phyloP scores from a whole-genome alignment of 2,113 vertebrate species.

The Myrmophylax atrothorax region DNA sequence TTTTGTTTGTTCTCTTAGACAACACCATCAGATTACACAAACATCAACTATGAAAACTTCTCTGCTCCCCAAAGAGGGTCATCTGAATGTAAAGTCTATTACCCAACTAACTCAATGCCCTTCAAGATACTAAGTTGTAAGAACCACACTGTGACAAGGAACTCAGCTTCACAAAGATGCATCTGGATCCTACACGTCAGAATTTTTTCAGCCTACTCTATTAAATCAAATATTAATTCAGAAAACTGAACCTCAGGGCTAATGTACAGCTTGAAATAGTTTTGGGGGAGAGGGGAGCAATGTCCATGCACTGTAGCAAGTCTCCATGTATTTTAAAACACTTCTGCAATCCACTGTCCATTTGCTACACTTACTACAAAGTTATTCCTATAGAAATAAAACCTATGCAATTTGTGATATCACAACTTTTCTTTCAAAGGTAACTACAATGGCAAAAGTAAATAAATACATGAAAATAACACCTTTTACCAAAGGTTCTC shows the following conservation, averaged over 20 bases:
- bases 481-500: background rate
- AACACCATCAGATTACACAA: background rate
- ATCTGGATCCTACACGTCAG: background rate
- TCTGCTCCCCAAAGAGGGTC: background rate
- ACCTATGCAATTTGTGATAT: background rate
- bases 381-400: background rate
- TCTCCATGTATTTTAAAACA: background rate
- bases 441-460: background rate
- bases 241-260: background rate
- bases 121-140: background rate
- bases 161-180: background rate
- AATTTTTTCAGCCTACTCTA: background rate
- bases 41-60: background rate
- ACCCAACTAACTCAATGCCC: accelerated
- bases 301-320: background rate
- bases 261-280: background rate
- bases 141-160: background rate
- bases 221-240: background rate
- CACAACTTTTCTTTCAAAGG: background rate
- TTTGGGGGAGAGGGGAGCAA: background rate
- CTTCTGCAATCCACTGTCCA: background rate
- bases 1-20: background rate
- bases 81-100: accelerated
- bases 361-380: background rate
- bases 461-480: background rate